Conservation (phyloP, 2,888 invertebrate genomes). For the Nomada flava region DNA sequence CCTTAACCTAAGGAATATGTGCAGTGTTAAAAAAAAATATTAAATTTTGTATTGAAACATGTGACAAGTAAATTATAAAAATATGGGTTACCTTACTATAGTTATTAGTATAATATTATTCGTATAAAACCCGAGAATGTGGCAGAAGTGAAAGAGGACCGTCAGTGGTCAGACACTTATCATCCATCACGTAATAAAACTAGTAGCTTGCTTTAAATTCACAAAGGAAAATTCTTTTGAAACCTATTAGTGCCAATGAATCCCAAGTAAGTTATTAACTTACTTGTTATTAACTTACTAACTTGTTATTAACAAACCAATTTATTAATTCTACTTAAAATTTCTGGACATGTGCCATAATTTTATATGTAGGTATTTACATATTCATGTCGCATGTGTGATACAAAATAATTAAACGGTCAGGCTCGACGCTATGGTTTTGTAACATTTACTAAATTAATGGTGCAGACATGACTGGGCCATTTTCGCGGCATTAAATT, state of each 20-base stretch:
- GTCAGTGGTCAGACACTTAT: not conserved
- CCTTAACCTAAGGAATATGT: not conserved
- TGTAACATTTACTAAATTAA: constrained; percentile 3
- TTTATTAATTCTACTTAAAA: not conserved
- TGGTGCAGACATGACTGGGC: not conserved
- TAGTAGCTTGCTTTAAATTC: too few species aligned
- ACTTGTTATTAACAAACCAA: not conserved
- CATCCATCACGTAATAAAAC: not conserved
- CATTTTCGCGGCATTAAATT: not conserved
- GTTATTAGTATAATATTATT: not conserved
- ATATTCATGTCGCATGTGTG: not conserved
- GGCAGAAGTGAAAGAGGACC: not conserved
- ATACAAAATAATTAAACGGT: constrained; percentile 8
- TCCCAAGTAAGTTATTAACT: too few species aligned
- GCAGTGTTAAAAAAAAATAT: too few species aligned
- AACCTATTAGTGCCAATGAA: too few species aligned
- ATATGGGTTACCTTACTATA: too few species aligned
- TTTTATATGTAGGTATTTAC: not conserved
- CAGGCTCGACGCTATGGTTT: not conserved
- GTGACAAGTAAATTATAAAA: too few species aligned
- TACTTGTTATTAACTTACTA: too few species aligned
- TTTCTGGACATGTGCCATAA: not conserved
- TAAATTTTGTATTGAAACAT: too few species aligned
- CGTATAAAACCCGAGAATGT: not conserved
- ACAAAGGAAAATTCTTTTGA: too few species aligned